A percentile compares a stretch with the other conserved stretches of the same genome.
Evolutionary conservation across 2,113 vertebrate genomes (phyloP).

Genomic region (Odocoileus hemionus): DNA sequence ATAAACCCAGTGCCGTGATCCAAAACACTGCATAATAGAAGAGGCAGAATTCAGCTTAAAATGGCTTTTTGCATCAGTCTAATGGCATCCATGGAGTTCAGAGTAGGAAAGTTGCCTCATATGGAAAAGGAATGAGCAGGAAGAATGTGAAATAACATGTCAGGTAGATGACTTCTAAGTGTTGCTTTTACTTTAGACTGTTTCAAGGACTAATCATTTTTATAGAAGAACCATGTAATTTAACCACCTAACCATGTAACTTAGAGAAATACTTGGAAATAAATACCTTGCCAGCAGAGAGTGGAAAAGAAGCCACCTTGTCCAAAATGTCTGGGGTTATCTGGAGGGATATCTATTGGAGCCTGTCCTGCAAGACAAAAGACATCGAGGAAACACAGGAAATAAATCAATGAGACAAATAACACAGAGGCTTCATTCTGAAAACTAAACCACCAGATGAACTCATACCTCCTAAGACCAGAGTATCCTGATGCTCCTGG

Average conservation of each 20-base stretch:
- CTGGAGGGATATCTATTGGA: conserved; percentile 76
- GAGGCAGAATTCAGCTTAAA: background rate
- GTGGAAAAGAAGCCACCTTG: conserved; percentile 86
- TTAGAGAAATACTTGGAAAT: background rate
- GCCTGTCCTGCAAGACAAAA: conserved; percentile 80
- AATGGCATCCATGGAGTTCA: background rate
- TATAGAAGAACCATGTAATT: background rate
- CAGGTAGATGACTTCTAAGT: background rate
- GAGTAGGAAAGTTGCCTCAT: background rate
- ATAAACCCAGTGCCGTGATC: background rate
- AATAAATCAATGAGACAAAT: background rate
- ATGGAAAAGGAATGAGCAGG: background rate
- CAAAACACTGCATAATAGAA: background rate
- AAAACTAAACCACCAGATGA: background rate
- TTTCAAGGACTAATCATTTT: background rate
- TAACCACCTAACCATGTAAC: background rate
- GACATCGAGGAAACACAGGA: background rate
- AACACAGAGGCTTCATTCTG: background rate
- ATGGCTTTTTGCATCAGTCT: background rate
- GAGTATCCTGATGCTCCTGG: conserved; percentile 94
- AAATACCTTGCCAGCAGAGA: conserved; percentile 87
- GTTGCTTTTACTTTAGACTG: background rate
- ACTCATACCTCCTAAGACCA: conserved; percentile 88
- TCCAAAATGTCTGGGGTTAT: conserved; percentile 81
- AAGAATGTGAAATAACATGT: background rate